Evolutionary conservation across 2,113 vertebrate species (phyloP).

Genomic region (Rhegmatorhina hoffmannsi): DNA sequence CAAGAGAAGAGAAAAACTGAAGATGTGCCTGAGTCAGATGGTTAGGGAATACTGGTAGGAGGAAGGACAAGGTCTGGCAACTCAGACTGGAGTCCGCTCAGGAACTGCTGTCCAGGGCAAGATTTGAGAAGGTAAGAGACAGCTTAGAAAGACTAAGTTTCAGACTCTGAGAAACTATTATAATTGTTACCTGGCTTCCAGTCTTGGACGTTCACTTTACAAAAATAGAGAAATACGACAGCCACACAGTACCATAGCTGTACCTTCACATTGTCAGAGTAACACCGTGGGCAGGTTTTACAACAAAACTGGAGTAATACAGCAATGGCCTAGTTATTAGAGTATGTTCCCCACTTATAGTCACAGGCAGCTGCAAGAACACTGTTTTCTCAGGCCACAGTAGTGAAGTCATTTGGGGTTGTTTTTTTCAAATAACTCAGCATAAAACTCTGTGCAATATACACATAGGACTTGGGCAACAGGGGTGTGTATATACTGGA

Average conservation of each 20-base stretch:
- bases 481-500: neutral
- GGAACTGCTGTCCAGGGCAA: neutral
- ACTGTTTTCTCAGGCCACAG: neutral
- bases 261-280: neutral
- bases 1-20: neutral
- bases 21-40: neutral
- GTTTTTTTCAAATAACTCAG: neutral
- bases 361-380: neutral
- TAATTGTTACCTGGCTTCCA: neutral
- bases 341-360: neutral
- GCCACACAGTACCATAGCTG: neutral
- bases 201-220: neutral
- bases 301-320: neutral
- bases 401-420: neutral
- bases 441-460: neutral
- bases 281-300: neutral
- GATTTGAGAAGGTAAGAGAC: neutral
- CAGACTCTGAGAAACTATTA: neutral
- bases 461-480: neutral
- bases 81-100: neutral
- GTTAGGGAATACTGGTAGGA: neutral
- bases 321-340: neutral
- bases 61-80: neutral
- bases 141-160: neutral
- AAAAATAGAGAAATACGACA: neutral